Base-by-base conservation (phyloP, 30 jellyfish, hydroid and myxozoan genomes). In the Calvadosia cruxmelitensis region DNA sequence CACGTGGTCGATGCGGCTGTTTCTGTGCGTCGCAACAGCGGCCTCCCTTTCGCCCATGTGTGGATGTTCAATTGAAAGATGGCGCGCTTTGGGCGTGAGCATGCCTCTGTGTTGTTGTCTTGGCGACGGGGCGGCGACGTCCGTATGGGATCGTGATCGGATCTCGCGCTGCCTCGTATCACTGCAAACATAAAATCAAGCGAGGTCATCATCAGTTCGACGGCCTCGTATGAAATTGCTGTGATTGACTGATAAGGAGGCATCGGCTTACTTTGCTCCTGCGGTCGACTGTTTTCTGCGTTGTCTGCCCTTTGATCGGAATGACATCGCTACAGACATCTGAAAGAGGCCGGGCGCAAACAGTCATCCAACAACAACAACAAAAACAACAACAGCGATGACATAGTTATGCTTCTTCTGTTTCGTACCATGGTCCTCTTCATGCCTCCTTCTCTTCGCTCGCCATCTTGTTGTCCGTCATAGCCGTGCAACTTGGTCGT, bases 301-400 rank as follows among this genome's bases (percentile, higher is more conserved):
- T 42, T n/a, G n/a, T n/a, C n/a, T n/a, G n/a, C 57, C 57, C 57
- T 42, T 42, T 42, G 57, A 42, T 5, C 57, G 57, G 57, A 42
- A 42, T 42, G 57, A 42, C 57, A 5, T 42, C 15, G 57, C 20
- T 20, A 42, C 20, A 5, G 57, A 42, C 10, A 42, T 10, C 57
- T 42, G 57, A 5, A 42, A 42, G 20, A 42, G 20, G 20, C 15
- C 57, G 20, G 20, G 20, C 57, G 20, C 57, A n/a, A n/a, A n/a
- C n/a, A n/a, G n/a, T n/a, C n/a, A n/a, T n/a, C n/a, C n/a, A n/a
- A n/a, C n/a, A n/a, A n/a, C n/a, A n/a, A n/a, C n/a, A n/a, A n/a
- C n/a, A n/a, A n/a, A n/a, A n/a, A n/a, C n/a, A n/a, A n/a, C n/a
- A n/a, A n/a, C n/a, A n/a, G n/a, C n/a, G n/a, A n/a, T n/a, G n/a